Evolutionary conservation across 2,113 vertebrate species (phyloP).

Genomic region (Cottus gobio): DNA sequence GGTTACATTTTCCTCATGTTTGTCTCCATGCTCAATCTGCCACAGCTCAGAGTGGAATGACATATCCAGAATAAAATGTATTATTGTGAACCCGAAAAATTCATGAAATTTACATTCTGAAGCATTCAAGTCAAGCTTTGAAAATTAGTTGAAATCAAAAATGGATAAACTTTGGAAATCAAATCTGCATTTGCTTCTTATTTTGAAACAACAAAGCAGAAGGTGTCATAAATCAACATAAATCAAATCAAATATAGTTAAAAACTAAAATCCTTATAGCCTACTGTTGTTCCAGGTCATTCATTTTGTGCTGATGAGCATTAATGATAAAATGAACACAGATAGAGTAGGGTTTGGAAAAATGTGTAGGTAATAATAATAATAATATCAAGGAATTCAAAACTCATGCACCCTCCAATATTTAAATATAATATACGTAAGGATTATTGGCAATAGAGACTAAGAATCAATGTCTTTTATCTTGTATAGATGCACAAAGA

Average conservation of each 20-base stretch:
- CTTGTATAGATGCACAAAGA: not conserved
- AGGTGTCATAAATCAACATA: not conserved
- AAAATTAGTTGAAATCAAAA: not conserved
- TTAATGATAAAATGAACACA: no score
- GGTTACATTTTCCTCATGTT: not conserved
- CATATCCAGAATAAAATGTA: not conserved
- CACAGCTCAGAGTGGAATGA: not conserved
- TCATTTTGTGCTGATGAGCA: no score
- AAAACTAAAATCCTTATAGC: no score
- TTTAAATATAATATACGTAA: not conserved
- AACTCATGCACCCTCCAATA: not conserved
- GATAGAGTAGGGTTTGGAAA: no score
- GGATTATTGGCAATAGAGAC: not conserved
- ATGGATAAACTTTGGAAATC: not conserved
- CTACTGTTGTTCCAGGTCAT: no score
- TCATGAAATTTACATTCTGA: not conserved
- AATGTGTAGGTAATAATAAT: no score
- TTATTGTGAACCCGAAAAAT: no score
- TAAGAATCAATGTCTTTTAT: not conserved
- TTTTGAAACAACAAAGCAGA: not conserved
- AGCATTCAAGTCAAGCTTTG: not conserved
- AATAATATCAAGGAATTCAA: no score
- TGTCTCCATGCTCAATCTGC: not conserved
- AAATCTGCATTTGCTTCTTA: no score
- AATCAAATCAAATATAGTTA: no score